Percentiles rank a stretch among this genome's conserved stretches.
phyloP scores from a whole-genome alignment of 2,888 invertebrate species.

The Tetragonisca angustula region DNA sequence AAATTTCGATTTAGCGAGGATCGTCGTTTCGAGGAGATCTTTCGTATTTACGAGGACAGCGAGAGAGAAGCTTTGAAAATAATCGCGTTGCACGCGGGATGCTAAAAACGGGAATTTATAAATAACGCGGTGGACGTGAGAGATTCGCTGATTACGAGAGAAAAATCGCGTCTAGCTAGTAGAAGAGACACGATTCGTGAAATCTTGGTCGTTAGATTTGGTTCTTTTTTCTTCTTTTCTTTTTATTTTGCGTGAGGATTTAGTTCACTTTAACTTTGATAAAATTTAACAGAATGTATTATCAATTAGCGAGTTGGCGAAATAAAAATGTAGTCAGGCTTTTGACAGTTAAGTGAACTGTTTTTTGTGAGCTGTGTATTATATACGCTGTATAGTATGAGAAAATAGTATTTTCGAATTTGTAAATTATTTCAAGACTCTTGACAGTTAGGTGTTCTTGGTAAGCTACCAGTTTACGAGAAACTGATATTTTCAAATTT shows the following conservation, averaged over 20 bases:
- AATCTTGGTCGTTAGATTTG: too few species aligned
- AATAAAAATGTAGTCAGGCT: background rate
- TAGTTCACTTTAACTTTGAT: too few species aligned
- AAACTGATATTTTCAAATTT: background rate
- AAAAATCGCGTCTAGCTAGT: background rate
- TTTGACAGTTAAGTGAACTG: background rate
- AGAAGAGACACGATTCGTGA: background rate
- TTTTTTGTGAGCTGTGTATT: too few species aligned
- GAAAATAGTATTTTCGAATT: too few species aligned
- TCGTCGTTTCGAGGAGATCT: background rate
- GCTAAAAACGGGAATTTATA: conserved; percentile 48
- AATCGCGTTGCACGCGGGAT: conserved; percentile 31
- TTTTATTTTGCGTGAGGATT: background rate
- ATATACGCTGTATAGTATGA: too few species aligned
- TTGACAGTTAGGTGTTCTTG: background rate
- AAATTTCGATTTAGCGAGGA: background rate
- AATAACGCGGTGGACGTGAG: conserved; percentile 50
- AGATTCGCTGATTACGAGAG: conserved; percentile 32
- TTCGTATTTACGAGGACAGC: conserved; percentile 18
- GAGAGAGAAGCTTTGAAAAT: conserved; percentile 34
- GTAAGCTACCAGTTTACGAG: background rate
- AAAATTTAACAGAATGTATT: too few species aligned
- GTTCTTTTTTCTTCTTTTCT: too few species aligned
- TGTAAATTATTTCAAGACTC: background rate
- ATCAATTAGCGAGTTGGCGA: background rate